A percentile compares a stretch with the other conserved stretches of the same genome.
phyloP scores from a whole-genome alignment of 1,140 invertebrate genomes.

The Aradophagus sp. region DNA sequence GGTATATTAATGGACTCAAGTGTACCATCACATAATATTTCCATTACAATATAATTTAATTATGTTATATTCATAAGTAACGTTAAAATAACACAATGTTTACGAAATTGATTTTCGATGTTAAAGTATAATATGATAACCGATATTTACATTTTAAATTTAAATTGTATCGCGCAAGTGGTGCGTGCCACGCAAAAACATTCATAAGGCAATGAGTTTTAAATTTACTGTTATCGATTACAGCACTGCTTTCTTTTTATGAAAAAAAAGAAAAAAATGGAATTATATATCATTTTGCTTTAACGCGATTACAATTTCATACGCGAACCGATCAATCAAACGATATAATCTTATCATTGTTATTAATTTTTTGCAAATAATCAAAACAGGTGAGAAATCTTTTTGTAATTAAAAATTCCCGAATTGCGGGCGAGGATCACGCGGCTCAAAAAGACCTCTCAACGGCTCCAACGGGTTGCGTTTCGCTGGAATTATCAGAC shows the following conservation, averaged over 20 bases:
- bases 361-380: no score
- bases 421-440: background rate
- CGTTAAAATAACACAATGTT: slow-evolving; percentile 11
- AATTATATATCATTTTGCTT: no score
- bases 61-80: slow-evolving; percentile 9
- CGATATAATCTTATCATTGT: no score
- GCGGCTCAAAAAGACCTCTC: slow-evolving; percentile 12
- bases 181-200: no score
- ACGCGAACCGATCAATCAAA: no score
- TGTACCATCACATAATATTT: slow-evolving; percentile 12
- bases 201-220: no score
- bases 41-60: slow-evolving; percentile 19
- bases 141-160: slow-evolving; percentile 9
- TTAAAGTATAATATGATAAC: background rate
- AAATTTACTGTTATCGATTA: no score
- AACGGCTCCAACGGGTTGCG: slow-evolving; percentile 3
- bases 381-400: no score
- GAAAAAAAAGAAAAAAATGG: no score
- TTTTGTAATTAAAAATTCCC: slow-evolving; percentile 15
- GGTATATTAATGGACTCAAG: slow-evolving; percentile 5
- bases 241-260: no score
- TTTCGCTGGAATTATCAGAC: slow-evolving; percentile 38
- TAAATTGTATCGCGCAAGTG: no score
- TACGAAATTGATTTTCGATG: slow-evolving; percentile 26
- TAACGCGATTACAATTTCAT: no score